Evolutionary conservation across 2,797 vertebrate species (phyloP), one percentile per base, ranked within the genome.

Genomic region (Mus minutoides): DNA sequence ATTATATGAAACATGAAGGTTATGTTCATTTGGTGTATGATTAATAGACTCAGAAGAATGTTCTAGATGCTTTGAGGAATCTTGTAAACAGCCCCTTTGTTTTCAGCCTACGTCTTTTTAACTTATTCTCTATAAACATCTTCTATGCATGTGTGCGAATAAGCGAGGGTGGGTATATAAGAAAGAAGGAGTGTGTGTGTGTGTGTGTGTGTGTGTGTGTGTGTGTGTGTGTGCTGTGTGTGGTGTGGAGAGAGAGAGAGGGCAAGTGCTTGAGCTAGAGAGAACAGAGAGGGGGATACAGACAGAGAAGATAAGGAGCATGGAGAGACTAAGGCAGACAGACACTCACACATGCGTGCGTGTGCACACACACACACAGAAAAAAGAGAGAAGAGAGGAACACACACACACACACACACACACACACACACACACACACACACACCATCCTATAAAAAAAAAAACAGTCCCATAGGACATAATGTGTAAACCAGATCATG

Each of bases 41-140:
- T 56, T 29, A 86, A 71, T 71, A 87, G 60, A 94, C 76, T 46
- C 64, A 67, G 6, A 29, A 4, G 69, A 46, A 69, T 78, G 11
- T 58, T 79, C 43, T 83, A n/a, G 17, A 2, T 92, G 4, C 26
- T 94, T 90, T 92, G 58, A 75, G 58, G 85, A 80, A 82, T 92
- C 75, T 84, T 76, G 46, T 80, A 78, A 58, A 76, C 52, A 94
- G 2, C 34, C 29, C 12, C 13, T 31, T 88, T 85, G 89, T 84
- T 91, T 90, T 91, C 37, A 88, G 54, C 79, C 11, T 94, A 11
- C 7, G 82, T 62, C 52, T 84, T 54, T 96, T 67, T 88, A 52
- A 91, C 0, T 80, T 73, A 60, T 75, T 92, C 0, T 34, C 21
- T 78, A 34, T 9, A 82, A 31, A 86, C 0, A 77, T 14, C 2